These are phyloP conservation scores for Hipposideros larvatus DNA, from an alignment of 2,797 vertebrate genomes.

Conservation along the genomic window DNA sequence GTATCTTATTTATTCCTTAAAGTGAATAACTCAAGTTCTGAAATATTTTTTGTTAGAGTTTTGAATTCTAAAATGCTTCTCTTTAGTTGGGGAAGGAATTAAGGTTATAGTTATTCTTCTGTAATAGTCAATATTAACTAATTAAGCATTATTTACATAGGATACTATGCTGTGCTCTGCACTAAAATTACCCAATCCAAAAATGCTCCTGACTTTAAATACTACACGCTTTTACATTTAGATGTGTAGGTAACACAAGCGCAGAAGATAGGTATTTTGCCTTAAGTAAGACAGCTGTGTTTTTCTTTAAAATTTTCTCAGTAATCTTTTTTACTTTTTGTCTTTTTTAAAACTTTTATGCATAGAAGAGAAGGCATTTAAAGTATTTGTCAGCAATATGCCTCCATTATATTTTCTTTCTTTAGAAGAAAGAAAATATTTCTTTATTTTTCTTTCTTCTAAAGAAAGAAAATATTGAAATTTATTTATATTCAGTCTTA, in stretches of 20 bases:
- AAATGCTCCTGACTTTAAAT: constrained; percentile 19
- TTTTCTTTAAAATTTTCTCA: constrained; percentile 38
- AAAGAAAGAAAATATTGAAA: background rate
- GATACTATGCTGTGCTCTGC: background rate
- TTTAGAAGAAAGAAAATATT: constrained; percentile 10
- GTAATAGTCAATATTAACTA: background rate
- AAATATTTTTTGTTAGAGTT: background rate
- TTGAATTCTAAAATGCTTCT: constrained; percentile 15
- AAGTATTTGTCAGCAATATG: background rate
- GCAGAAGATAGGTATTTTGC: background rate
- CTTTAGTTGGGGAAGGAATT: constrained; percentile 23
- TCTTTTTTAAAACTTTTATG: constrained; percentile 35
- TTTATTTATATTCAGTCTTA: constrained; percentile 56
- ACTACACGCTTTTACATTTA: background rate
- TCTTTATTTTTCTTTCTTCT: background rate
- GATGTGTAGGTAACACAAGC: background rate
- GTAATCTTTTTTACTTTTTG: background rate
- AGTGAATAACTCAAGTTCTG: background rate
- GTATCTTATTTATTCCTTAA: background rate
- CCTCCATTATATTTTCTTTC: background rate
- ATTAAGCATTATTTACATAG: background rate
- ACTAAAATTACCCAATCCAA: background rate
- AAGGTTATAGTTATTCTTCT: constrained; percentile 18
- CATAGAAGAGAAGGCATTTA: background rate
- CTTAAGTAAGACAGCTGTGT: background rate